Conservation (phyloP, 2,888 invertebrate genomes). For the Oscheius onirici region DNA sequence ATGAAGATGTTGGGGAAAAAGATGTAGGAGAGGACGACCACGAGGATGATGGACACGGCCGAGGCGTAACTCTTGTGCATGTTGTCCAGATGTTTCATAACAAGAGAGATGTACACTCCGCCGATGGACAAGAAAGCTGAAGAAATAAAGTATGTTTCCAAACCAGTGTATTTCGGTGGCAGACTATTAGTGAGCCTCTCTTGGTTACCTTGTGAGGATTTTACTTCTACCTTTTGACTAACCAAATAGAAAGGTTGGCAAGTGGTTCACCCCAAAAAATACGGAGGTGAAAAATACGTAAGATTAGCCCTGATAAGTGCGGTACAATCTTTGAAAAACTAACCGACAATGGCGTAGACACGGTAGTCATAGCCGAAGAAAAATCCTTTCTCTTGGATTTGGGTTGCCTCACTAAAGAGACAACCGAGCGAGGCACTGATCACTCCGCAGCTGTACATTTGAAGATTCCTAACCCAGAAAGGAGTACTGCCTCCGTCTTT, state of each 20-base stretch:
- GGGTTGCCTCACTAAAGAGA: slow-evolving; percentile 53
- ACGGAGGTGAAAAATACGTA: too few relatives aligned
- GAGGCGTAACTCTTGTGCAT: slow-evolving; percentile 72
- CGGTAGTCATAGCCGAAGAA: slow-evolving; percentile 68
- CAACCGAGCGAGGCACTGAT: slow-evolving; percentile 65
- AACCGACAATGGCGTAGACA: slow-evolving; percentile 68
- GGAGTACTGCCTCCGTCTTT: slow-evolving; percentile 69
- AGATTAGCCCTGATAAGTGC: too few relatives aligned
- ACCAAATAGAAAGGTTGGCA: too few relatives aligned
- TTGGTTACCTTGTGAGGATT: too few relatives aligned
- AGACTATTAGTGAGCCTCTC: too few relatives aligned
- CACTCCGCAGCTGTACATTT: slow-evolving; percentile 72
- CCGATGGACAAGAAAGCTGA: slow-evolving; percentile 66
- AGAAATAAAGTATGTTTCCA: too few relatives aligned
- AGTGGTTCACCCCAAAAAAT: too few relatives aligned
- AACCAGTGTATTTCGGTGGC: too few relatives aligned
- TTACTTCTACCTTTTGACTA: too few relatives aligned
- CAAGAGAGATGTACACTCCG: slow-evolving; percentile 71
- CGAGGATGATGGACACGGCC: slow-evolving; percentile 69
- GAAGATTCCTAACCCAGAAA: slow-evolving; percentile 72
- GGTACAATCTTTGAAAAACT: slow-evolving; percentile 11
- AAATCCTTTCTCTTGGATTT: slow-evolving; percentile 65
- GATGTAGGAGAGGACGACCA: slow-evolving; percentile 63
- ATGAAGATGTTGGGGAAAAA: slow-evolving; percentile 64
- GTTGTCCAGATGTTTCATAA: slow-evolving; percentile 72